Percentiles rank a stretch among this genome's conserved stretches.
These are phyloP conservation scores for Nothobranchius furzeri DNA, from an alignment of 2,113 vertebrate genomes.

Conservation along the genomic window DNA sequence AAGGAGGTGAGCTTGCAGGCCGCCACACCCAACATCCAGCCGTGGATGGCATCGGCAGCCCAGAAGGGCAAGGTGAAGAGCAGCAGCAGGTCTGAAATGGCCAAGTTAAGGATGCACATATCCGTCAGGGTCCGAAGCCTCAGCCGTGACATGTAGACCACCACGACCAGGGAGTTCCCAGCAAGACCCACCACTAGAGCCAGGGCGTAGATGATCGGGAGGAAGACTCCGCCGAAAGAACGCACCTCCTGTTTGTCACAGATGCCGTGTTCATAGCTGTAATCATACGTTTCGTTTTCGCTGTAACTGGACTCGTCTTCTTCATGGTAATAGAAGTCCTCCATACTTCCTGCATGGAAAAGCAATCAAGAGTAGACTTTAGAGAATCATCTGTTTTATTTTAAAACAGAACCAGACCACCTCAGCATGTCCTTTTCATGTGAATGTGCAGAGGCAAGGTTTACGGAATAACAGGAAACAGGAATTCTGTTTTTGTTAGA, in stretches of 20 bases:
- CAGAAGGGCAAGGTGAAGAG: slow-evolving; percentile 93
- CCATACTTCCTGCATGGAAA: slow-evolving; percentile 60
- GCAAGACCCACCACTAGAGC: slow-evolving; percentile 85
- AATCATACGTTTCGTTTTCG: slow-evolving; percentile 71
- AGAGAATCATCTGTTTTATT: not conserved
- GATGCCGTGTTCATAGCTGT: slow-evolving; percentile 80
- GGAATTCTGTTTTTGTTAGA: slow-evolving; percentile 10
- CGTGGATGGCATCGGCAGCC: slow-evolving; percentile 86
- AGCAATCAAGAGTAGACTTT: not conserved
- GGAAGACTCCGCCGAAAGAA: slow-evolving; percentile 84
- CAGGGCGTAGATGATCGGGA: slow-evolving; percentile 85
- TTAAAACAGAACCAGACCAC: not conserved
- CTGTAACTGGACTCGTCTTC: slow-evolving; percentile 34
- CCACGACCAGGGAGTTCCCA: slow-evolving; percentile 87
- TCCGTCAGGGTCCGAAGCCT: slow-evolving; percentile 87
- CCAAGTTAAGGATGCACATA: slow-evolving; percentile 89
- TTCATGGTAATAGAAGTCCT: slow-evolving; percentile 63
- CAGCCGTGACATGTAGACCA: slow-evolving; percentile 84
- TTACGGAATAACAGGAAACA: slow-evolving; percentile 19
- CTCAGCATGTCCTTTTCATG: not conserved
- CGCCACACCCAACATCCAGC: slow-evolving; percentile 83
- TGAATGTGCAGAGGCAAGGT: not conserved
- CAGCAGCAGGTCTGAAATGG: slow-evolving; percentile 87
- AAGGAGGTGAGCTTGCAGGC: slow-evolving; percentile 89
- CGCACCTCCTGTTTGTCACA: slow-evolving; percentile 88